These are phyloP conservation scores for Cyrtonyx montezumae DNA, from an alignment of 2,113 vertebrate species.

Conservation along the genomic window DNA sequence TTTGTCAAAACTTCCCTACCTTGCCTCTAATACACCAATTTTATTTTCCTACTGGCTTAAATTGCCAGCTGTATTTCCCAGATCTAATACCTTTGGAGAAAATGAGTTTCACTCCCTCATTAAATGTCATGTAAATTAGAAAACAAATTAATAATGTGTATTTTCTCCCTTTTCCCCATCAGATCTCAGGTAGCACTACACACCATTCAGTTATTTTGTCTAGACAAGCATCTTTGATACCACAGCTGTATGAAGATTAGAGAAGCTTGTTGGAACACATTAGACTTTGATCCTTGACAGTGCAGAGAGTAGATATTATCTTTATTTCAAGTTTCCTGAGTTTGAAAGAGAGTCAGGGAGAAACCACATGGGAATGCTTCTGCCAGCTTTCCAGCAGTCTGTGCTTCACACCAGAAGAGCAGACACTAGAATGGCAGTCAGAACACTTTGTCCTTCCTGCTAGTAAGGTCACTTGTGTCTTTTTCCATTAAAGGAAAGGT, in stretches of 20 bases:
- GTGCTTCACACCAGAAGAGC: not conserved
- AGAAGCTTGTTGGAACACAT: not conserved
- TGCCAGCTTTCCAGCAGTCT: not conserved
- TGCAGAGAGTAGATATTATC: not conserved
- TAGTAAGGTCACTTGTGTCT: not conserved
- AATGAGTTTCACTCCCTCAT: constrained; percentile 8
- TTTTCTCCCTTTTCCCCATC: not conserved
- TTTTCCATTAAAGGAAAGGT: not conserved
- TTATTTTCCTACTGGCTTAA: not conserved
- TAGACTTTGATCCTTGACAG: not conserved
- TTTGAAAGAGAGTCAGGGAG: not conserved
- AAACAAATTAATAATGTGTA: not conserved
- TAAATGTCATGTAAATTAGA: constrained; percentile 14
- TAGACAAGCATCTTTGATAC: not conserved
- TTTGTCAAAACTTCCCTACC: not conserved
- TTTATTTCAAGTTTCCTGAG: not conserved
- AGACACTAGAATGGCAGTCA: not conserved
- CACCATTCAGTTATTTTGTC: not conserved
- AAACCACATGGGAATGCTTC: not conserved
- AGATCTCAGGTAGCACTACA: not conserved
- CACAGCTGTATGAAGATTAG: not conserved
- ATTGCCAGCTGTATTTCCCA: not conserved
- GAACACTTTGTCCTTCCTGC: not conserved
- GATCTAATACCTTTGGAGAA: not conserved
- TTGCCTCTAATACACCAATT: not conserved